Base-by-base conservation (phyloP, 2,888 invertebrate species). In the Endotricha flammealis region DNA sequence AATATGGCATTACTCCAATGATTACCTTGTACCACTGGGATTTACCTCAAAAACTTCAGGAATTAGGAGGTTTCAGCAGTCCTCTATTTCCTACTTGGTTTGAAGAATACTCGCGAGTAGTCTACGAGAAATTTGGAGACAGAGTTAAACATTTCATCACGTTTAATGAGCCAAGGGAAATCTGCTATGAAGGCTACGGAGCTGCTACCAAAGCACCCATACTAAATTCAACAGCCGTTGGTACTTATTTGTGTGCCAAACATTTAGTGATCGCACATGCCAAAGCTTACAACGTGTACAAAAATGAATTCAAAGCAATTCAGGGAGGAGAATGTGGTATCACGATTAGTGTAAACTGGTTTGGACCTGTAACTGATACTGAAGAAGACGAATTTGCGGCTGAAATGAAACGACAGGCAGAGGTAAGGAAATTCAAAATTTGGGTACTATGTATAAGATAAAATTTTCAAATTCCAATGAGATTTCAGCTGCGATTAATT, bases 1-100 rank as follows among this genome's bases (percentile, higher is more conserved):
- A 71, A 12, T 88, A 87, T 44, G 86, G 82, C 13, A 91, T 93
- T 36, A 63, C 77, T 36, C 91, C 92, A 0, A 65, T 89, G 57
- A 73, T 89, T 0, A 87, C 88, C 0, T 60, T 89, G 36, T 85
- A 76, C 44, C 87, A 88, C 37, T 86, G 82, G 74, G 88, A 88
- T 48, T 50, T 87, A 32, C 88, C 87, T 0, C 69, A 78, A 33
- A 64, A 66, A 24, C 50, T 90, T 0, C 88, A 87, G 48, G 77
- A 85, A 1, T 48, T 85, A 4, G 89, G 89, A 1, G 90, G 90
- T 12, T 80, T 80, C 42, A 44, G 67, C 1, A 83, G 78, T 43
- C 61, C 72, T 1, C 16, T 71, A 0, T 53, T 85, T 22, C 50
- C 73, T 0, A 63, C 73, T 25, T 82, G 83, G 66, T 88, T 81